Percentiles rank a stretch among this genome's conserved stretches.
Conservation (phyloP, 2,888 invertebrate species). For the Phyllotreta cruciferae region DNA sequence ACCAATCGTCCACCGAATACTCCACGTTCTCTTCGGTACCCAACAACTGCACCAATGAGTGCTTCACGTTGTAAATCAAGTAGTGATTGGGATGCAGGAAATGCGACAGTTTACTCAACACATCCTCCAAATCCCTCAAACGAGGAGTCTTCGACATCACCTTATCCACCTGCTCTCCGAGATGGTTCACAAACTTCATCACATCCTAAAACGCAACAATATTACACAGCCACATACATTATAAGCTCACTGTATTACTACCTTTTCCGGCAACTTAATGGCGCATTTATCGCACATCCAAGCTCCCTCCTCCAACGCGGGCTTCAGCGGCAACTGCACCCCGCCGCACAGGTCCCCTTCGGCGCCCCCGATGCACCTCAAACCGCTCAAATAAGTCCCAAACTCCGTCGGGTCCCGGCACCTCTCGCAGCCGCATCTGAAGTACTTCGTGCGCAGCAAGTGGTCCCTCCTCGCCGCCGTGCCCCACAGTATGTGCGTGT, state of each 20-base stretch:
- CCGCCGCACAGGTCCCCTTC: constrained; percentile 62
- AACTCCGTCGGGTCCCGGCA: constrained; percentile 84
- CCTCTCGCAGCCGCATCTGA: constrained; percentile 73
- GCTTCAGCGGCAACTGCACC: constrained; percentile 73
- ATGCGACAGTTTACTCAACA: constrained; percentile 73
- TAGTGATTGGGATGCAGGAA: constrained; percentile 87
- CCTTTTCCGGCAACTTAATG: constrained; percentile 61
- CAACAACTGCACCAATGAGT: constrained; percentile 81
- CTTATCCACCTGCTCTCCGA: constrained; percentile 79
- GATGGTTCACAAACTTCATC: constrained; percentile 66
- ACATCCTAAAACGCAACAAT: constrained; percentile 22
- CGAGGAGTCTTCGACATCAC: constrained; percentile 69
- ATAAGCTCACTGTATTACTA: neutral
- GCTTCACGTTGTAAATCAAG: constrained; percentile 81
- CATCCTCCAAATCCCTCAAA: constrained; percentile 67
- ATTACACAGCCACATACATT: neutral
- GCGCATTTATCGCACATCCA: constrained; percentile 80
- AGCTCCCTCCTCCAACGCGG: constrained; percentile 73
- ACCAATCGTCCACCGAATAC: constrained; percentile 67
- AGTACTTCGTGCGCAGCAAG: constrained; percentile 79
- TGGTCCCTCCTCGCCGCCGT: constrained; percentile 82
- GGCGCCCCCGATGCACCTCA: constrained; percentile 72
- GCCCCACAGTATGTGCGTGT: constrained; percentile 88
- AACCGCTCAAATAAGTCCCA: constrained; percentile 75
- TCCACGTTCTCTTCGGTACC: constrained; percentile 71